Percentiles rank a stretch among this genome's conserved stretches.
phyloP scores from a whole-genome alignment of 1,140 invertebrate species.

The Nomia melanderi region DNA sequence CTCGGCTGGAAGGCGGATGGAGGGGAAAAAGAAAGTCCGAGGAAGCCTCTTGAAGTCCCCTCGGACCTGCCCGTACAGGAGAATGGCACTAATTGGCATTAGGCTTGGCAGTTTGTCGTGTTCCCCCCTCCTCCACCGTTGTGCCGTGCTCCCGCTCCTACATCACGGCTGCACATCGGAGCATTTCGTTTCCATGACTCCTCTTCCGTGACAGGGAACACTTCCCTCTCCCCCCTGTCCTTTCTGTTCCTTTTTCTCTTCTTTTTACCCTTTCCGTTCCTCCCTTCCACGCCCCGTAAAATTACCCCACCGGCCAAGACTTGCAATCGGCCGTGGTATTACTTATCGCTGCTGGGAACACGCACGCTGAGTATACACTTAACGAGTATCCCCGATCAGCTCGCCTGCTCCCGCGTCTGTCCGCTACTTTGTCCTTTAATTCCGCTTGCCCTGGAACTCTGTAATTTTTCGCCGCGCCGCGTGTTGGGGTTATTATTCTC shows the following conservation, averaged over 20 bases:
- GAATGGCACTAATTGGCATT: conserved; percentile 81
- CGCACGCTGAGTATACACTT: conserved; percentile 47
- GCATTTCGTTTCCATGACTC: conserved; percentile 44
- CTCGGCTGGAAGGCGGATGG: conserved; percentile 31
- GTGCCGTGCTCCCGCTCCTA: conserved; percentile 32
- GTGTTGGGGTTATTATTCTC: conserved; percentile 12
- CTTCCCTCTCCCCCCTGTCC: conserved; percentile 18
- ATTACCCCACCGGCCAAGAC: conserved; percentile 26
- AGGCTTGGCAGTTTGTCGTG: conserved; percentile 78
- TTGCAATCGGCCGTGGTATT: conserved; percentile 31
- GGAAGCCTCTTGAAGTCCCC: conserved; percentile 59
- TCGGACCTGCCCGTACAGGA: conserved; percentile 61
- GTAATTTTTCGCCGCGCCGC: conserved; percentile 38
- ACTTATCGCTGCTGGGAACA: conserved; percentile 45
- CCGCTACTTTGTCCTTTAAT: conserved; percentile 50
- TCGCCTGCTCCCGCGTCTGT: conserved; percentile 26
- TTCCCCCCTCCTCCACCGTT: conserved; percentile 25
- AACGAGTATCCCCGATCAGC: conserved; percentile 42
- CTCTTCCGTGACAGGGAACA: conserved; percentile 56
- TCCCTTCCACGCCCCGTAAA: conserved; percentile 28
- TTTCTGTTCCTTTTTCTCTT: background rate
- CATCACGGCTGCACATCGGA: conserved; percentile 34
- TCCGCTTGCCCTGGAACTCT: conserved; percentile 24
- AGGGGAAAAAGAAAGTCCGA: conserved; percentile 49
- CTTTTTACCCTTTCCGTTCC: conserved; percentile 19